A percentile compares a stretch with the other conserved stretches of the same genome.
These are phyloP conservation scores for Eretmochelys imbricata DNA, from an alignment of 2,113 vertebrate genomes.

Conservation along the genomic window DNA sequence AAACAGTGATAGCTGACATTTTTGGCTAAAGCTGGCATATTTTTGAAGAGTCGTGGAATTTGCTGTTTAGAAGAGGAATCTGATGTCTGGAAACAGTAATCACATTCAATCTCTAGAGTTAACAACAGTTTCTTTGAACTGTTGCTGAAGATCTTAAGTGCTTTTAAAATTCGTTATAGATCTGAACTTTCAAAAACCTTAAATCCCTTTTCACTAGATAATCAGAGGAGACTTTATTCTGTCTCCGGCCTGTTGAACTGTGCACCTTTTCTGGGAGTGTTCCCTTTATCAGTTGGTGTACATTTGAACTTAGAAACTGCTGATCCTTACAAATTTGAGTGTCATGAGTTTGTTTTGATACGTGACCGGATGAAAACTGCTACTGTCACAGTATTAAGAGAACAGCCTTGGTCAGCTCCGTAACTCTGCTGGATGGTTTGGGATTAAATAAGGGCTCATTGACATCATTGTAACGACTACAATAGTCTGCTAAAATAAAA, in stretches of 20 bases:
- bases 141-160: neutral
- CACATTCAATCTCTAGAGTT: neutral
- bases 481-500: neutral
- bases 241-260: neutral
- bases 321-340: conserved; percentile 33
- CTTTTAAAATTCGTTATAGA: neutral
- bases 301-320: conserved; percentile 49
- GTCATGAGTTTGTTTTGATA: conserved; percentile 48
- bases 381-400: conserved; percentile 21
- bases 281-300: conserved; percentile 15
- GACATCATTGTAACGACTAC: neutral
- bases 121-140: neutral
- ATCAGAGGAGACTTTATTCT: neutral
- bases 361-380: conserved; percentile 26
- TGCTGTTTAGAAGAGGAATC: neutral
- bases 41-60: neutral
- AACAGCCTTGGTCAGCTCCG: neutral
- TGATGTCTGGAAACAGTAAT: neutral
- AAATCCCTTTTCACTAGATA: neutral
- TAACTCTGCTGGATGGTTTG: neutral
- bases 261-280: neutral
- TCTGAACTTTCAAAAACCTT: neutral
- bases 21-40: neutral
- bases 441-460: conserved; percentile 12
- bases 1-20: neutral